Percentiles rank a stretch among this genome's conserved stretches.
Conservation (phyloP, 2,113 vertebrate genomes). For the Atractosteus spatula region DNA sequence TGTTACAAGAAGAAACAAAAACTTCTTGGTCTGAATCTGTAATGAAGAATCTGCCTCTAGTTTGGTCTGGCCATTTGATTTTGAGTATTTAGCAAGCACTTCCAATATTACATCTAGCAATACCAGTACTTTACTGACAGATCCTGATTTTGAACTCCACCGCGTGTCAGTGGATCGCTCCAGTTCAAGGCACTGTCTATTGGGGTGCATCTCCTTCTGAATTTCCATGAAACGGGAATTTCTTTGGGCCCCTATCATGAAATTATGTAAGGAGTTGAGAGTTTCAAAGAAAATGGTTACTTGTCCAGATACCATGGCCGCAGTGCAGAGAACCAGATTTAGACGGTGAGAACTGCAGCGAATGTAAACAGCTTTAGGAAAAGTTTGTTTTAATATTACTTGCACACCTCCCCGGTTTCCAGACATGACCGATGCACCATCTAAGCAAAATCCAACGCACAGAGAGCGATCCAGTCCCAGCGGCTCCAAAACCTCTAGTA, state of each 20-base stretch:
- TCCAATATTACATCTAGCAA: conserved; percentile 14
- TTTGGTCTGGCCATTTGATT: conserved; percentile 11
- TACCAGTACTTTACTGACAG: conserved; percentile 7
- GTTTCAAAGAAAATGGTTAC: conserved; percentile 10
- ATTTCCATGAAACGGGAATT: too few species aligned
- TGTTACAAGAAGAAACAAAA: conserved; percentile 10
- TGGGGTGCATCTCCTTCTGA: too few species aligned
- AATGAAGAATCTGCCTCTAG: not conserved
- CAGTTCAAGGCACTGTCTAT: not conserved
- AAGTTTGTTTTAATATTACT: not conserved
- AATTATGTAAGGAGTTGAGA: not conserved
- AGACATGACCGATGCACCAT: not conserved
- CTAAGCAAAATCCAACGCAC: conserved; percentile 7
- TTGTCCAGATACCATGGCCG: not conserved
- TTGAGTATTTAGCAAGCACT: conserved; percentile 5
- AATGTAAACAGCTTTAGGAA: not conserved
- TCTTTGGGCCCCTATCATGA: too few species aligned
- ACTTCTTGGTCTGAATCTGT: conserved; percentile 16
- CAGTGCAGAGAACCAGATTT: conserved; percentile 15
- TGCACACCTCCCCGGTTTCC: not conserved
- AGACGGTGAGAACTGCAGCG: not conserved
- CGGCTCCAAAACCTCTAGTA: not conserved
- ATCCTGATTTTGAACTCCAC: conserved; percentile 21
- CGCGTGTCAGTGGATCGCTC: conserved; percentile 5
- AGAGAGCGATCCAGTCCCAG: too few species aligned